Evolutionary conservation across 1,140 invertebrate genomes (phyloP), one percentile per base, ranked within the genome.

Genomic region (Macrobrachium rosenbergii): DNA sequence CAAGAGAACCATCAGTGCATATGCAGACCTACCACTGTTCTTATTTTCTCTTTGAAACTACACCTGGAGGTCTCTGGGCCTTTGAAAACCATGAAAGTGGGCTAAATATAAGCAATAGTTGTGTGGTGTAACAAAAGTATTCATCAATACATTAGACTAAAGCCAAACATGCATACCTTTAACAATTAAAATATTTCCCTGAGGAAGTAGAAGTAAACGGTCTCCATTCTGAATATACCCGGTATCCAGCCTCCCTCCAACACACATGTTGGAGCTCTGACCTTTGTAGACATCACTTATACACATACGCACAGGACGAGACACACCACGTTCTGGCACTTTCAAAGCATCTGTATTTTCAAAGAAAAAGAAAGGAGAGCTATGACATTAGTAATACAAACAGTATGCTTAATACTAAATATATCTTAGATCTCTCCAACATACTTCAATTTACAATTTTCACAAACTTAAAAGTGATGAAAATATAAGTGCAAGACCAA

Each of bases 201-300:
- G 94, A 14, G 99, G 98, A 93, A 98, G 95, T 14, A 99, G 93
- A 37, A 98, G 91, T 2, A 99, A 94, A 92, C 96, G 96, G 90
- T 99, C 98, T 62, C 96, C 96, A 63, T 94, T 92, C 90, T 96
- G 95, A 0, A 99, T 91, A 90, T 95, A 94, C 11, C 99, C 99
- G 72, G 97, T 96, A 93, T 99, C 98, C 80, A 99, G 94, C 72
- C 96, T 94, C 10, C 98, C 98, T 8, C 95, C 95, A 8, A 99
- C 94, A 92, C 96, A 97, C 91, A 98, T 96, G 5, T 96, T 96
- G 2, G 96, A 95, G 5, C 92, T 92, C 79, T 92, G 92, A 11
- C 97, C 96, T 93, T 99, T 99, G 91, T 97, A 99, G 86, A 99
- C 95, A 93, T 99, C 99, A 91, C 96, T 96, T 0, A 99, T 94